A percentile compares a stretch with the other conserved stretches of the same genome.
phyloP scores from a whole-genome alignment of 1,140 invertebrate species.

The Andrena cerasifolii region DNA sequence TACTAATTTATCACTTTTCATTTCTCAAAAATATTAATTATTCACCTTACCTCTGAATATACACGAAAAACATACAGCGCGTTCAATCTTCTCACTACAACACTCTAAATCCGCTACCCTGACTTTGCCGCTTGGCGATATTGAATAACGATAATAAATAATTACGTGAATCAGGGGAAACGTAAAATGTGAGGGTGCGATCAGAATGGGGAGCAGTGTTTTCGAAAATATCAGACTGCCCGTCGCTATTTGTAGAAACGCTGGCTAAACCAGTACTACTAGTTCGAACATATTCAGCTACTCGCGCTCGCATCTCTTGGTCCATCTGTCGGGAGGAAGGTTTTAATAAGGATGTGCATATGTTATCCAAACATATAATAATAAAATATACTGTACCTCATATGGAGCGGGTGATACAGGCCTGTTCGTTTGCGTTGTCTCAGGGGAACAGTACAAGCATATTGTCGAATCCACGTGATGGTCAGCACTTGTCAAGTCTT shows the following conservation, averaged over 20 bases:
- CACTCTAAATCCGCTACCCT: slow-evolving; percentile 75
- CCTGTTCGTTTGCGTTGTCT: slow-evolving; percentile 61
- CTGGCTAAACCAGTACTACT: slow-evolving; percentile 81
- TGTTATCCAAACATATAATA: background rate
- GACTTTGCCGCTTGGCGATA: slow-evolving; percentile 81
- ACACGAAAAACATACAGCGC: slow-evolving; percentile 1
- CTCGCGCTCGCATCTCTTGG: slow-evolving; percentile 81
- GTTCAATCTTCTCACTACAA: slow-evolving; percentile 65
- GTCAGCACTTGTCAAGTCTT: slow-evolving; percentile 77
- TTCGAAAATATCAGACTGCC: slow-evolving; percentile 74
- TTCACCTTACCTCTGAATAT: background rate
- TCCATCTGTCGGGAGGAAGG: slow-evolving; percentile 79
- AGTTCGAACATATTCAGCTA: slow-evolving; percentile 83
- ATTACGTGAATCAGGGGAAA: slow-evolving; percentile 80
- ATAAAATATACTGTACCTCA: slow-evolving; percentile 70
- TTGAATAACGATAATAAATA: slow-evolving; percentile 82
- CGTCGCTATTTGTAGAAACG: slow-evolving; percentile 74
- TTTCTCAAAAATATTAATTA: slow-evolving; percentile 12
- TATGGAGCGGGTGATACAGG: slow-evolving; percentile 72
- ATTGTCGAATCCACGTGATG: slow-evolving; percentile 79
- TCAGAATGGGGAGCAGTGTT: slow-evolving; percentile 62
- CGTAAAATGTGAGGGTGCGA: slow-evolving; percentile 79
- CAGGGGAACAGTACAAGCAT: slow-evolving; percentile 62
- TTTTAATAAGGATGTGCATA: background rate
- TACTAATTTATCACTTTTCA: slow-evolving; percentile 27